phyloP scores from a whole-genome alignment of 2,797 vertebrate genomes.

The Geotrypetes seraphini region DNA sequence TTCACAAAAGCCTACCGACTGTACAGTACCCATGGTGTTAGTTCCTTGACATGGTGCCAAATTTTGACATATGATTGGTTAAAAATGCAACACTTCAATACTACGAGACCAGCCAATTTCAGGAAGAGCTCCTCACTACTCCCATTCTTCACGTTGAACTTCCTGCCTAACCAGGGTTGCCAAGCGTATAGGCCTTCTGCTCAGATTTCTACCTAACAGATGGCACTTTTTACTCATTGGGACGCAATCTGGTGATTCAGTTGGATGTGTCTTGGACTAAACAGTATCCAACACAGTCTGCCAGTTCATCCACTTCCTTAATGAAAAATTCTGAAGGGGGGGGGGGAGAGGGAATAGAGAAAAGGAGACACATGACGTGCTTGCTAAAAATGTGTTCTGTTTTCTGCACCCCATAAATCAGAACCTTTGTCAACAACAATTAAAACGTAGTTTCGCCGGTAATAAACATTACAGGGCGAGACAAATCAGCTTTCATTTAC shows the following conservation, averaged over 20 bases:
- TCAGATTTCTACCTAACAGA: constrained; percentile 58
- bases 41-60: constrained; percentile 41
- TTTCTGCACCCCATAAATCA: constrained; percentile 41
- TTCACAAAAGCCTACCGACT: not conserved
- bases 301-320: constrained; percentile 30
- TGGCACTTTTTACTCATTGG: constrained; percentile 56
- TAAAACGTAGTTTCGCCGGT: constrained; percentile 43
- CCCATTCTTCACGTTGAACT: constrained; percentile 52
- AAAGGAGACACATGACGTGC: constrained; percentile 18
- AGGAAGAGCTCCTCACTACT: constrained; percentile 47
- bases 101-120: too few relatives aligned
- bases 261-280: constrained; percentile 54
- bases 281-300: constrained; percentile 41
- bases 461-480: constrained; percentile 43
- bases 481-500: constrained; percentile 61
- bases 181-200: constrained; percentile 40
- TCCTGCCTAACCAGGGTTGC: constrained; percentile 48
- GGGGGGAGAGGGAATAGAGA: constrained; percentile 44
- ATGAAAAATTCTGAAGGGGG: constrained; percentile 38
- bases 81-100: constrained; percentile 58
- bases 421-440: constrained; percentile 56
- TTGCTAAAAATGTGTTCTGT: constrained; percentile 10
- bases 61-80: constrained; percentile 50
- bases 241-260: constrained; percentile 58
- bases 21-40: constrained; percentile 11